Percentiles rank a stretch among this genome's conserved stretches.
phyloP scores from a whole-genome alignment of 2,113 vertebrate genomes.

The Pollimyrus isidori region DNA sequence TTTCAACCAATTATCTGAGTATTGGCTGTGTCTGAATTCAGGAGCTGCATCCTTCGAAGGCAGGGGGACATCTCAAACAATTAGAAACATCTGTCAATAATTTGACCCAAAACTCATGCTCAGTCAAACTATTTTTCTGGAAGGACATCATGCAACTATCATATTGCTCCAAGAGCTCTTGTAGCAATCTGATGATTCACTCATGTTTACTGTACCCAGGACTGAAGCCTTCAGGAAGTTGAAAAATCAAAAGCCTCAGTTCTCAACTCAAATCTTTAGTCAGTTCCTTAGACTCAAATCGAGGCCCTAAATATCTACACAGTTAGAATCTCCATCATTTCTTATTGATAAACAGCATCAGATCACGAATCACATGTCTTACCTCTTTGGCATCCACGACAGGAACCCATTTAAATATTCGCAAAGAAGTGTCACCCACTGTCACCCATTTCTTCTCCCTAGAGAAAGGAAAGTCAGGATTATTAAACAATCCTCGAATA shows the following conservation, averaged over 20 bases:
- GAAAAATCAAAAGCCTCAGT: neutral
- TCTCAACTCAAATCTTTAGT: neutral
- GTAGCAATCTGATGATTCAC: neutral
- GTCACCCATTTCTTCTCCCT: constrained; percentile 92
- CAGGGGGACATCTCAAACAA: neutral
- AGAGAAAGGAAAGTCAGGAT: constrained; percentile 18
- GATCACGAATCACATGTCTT: constrained; percentile 8
- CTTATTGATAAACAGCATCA: neutral
- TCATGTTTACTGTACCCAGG: neutral
- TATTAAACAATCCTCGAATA: neutral
- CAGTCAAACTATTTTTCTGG: neutral
- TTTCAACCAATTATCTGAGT: neutral
- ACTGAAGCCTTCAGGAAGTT: neutral
- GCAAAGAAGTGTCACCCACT: constrained; percentile 77
- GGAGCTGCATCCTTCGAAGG: neutral
- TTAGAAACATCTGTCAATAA: neutral
- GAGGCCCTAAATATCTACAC: neutral
- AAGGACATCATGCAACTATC: neutral
- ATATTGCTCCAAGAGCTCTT: neutral
- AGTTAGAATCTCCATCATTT: neutral
- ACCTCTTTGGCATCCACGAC: constrained; percentile 81
- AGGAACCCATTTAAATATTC: constrained; percentile 86
- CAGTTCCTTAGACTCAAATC: neutral
- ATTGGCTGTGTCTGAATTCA: neutral
- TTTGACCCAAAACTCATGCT: neutral